Evolutionary conservation across 2,113 vertebrate genomes (phyloP).

Genomic region (Thalassarche chlororhynchos): DNA sequence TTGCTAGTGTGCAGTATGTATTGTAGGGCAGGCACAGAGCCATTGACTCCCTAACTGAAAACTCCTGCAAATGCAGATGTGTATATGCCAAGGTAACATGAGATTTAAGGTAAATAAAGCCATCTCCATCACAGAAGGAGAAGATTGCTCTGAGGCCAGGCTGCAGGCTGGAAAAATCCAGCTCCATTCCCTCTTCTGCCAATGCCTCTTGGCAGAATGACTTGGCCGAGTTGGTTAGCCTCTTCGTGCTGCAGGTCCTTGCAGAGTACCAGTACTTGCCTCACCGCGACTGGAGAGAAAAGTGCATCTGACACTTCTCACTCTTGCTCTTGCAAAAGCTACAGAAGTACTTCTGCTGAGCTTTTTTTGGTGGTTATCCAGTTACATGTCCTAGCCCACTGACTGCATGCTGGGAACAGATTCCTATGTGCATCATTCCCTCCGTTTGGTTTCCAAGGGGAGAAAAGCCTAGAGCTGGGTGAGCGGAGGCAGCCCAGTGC

Average conservation of each 20-base stretch:
- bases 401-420: neutral
- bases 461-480: neutral
- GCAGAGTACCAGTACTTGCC: neutral
- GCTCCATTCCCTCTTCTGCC: neutral
- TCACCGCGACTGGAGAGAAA: neutral
- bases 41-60: neutral
- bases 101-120: neutral
- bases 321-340: neutral
- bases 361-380: neutral
- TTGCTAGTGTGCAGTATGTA: neutral
- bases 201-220: neutral
- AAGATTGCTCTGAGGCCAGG: neutral
- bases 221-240: neutral
- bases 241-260: neutral
- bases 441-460: neutral
- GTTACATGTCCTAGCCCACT: neutral
- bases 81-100: too few species aligned
- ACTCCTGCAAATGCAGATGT: neutral
- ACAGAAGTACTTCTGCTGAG: neutral
- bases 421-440: neutral
- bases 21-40: neutral
- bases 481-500: neutral
- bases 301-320: neutral
- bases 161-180: neutral
- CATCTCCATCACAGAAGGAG: neutral